Conservation (phyloP, 2,113 vertebrate species). For the Trochalopteron elliotii region DNA sequence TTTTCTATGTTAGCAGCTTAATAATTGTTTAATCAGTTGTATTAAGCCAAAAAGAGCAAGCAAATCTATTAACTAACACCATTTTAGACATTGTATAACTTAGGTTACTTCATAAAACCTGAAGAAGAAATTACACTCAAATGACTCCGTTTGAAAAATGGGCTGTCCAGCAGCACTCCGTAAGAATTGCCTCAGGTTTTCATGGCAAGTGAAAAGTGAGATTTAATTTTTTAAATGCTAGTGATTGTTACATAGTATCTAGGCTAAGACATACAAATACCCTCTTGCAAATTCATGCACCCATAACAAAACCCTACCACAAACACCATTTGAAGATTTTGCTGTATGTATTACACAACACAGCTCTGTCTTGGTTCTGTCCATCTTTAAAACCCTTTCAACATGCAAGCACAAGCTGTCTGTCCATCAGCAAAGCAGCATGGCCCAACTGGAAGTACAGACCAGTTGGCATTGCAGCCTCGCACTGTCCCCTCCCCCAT, state of each 20-base stretch:
- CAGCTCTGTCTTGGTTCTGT: background rate
- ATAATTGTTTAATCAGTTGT: background rate
- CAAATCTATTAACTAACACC: background rate
- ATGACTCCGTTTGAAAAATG: background rate
- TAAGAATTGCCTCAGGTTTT: background rate
- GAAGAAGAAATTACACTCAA: background rate
- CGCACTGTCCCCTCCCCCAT: too few species aligned
- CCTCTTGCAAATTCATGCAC: background rate
- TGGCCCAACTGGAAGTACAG: background rate
- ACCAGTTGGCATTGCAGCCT: accelerated
- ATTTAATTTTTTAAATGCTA: background rate
- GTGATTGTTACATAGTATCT: background rate
- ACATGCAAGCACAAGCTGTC: background rate
- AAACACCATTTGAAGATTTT: background rate
- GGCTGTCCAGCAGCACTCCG: background rate
- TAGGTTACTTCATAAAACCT: background rate
- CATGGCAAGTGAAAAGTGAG: background rate
- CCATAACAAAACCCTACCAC: background rate
- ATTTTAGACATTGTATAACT: background rate
- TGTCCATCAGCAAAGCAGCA: background rate
- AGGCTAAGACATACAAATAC: background rate
- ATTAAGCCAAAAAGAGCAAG: background rate
- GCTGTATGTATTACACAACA: background rate
- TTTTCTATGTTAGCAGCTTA: background rate
- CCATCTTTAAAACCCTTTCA: background rate